These are phyloP conservation scores for Caenorhabditis zanzibari DNA, from an alignment of 2,888 invertebrate species.

Conservation along the genomic window DNA sequence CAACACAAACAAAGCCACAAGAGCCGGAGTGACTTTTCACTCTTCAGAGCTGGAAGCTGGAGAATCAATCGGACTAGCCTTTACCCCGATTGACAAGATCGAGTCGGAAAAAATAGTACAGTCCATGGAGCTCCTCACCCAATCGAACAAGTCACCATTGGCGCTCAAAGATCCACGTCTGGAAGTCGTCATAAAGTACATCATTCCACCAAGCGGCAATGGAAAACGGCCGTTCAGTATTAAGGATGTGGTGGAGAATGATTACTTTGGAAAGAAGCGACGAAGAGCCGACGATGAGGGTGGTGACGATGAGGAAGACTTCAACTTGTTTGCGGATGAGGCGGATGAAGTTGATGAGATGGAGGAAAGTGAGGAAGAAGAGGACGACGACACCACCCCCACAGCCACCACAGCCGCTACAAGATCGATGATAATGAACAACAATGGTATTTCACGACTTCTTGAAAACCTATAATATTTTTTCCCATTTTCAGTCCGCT, in stretches of 20 bases:
- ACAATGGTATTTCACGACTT: neutral
- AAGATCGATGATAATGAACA: neutral
- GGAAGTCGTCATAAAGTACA: neutral
- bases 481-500: neutral
- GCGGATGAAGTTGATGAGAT: slow-evolving; percentile 5
- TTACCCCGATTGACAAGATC: neutral
- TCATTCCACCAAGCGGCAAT: neutral
- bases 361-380: neutral
- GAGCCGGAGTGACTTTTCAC: neutral
- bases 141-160: neutral
- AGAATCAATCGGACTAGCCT: neutral
- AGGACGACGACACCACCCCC: neutral
- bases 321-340: neutral
- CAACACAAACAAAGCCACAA: neutral
- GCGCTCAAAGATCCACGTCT: neutral
- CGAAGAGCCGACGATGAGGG: neutral
- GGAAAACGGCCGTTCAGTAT: neutral
- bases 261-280: neutral
- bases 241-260: neutral
- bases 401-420: too few relatives aligned
- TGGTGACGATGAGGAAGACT: neutral
- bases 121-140: neutral
- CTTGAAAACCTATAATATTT: neutral
- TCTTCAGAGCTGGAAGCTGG: neutral
- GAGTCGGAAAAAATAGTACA: neutral